phyloP scores from a whole-genome alignment of 2,113 vertebrate genomes.

The Martes martes region DNA sequence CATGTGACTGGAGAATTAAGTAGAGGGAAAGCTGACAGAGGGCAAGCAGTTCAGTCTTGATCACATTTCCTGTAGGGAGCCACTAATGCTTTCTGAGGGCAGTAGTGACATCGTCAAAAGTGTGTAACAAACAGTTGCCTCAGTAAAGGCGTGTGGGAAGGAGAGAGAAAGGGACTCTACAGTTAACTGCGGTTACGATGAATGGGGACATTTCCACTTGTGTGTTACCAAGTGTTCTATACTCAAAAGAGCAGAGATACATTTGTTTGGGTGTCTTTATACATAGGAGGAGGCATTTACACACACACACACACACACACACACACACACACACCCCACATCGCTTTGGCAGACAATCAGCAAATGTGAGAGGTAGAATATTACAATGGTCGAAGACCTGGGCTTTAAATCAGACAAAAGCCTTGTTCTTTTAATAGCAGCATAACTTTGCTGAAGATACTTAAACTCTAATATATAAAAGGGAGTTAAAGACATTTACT shows the following conservation, averaged over 20 bases:
- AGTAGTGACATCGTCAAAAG: background rate
- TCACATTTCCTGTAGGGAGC: background rate
- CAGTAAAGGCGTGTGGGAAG: background rate
- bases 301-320: background rate
- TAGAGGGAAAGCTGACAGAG: background rate
- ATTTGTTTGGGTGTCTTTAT: background rate
- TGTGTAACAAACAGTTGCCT: background rate
- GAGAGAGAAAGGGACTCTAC: background rate
- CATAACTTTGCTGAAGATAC: background rate
- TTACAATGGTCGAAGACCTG: background rate
- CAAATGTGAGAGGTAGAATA: background rate
- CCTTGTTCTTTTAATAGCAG: background rate
- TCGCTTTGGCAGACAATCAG: background rate
- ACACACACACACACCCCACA: background rate
- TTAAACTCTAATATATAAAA: background rate
- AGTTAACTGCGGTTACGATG: background rate
- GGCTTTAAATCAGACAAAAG: background rate
- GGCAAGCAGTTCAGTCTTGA: background rate
- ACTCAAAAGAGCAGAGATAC: background rate
- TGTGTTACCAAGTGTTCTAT: background rate
- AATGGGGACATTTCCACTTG: background rate
- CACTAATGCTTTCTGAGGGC: background rate
- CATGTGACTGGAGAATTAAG: background rate
- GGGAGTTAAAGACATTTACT: background rate
- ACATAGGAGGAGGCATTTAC: background rate